phyloP scores from a whole-genome alignment of 2,888 invertebrate genomes.

The Nephrotoma flavescens region DNA sequence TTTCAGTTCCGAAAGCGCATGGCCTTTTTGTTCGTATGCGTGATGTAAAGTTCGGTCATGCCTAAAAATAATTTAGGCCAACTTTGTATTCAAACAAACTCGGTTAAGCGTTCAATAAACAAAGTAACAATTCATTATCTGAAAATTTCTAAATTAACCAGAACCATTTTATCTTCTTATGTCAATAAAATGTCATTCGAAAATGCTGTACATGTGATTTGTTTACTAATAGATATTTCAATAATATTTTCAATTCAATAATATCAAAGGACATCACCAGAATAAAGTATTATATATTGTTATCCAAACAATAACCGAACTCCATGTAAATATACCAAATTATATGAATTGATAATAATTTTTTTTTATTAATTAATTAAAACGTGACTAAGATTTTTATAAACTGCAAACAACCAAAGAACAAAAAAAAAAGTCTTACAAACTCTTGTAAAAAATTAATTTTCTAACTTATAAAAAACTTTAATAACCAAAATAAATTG shows the following conservation, averaged over 20 bases:
- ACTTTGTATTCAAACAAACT: too few relatives aligned
- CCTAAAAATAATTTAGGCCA: too few relatives aligned
- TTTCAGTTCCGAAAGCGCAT: too few relatives aligned
- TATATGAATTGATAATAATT: neutral
- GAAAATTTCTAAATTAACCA: too few relatives aligned
- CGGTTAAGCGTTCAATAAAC: too few relatives aligned
- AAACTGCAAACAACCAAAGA: neutral
- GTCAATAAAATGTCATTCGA: too few relatives aligned
- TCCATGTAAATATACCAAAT: neutral
- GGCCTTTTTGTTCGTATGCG: too few relatives aligned
- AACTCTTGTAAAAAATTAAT: neutral
- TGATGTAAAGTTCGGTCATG: too few relatives aligned
- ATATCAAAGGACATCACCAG: neutral
- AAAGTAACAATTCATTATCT: too few relatives aligned
- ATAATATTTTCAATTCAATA: neutral
- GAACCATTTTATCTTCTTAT: too few relatives aligned
- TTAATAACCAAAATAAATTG: neutral
- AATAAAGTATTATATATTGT: neutral
- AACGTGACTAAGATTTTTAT: neutral
- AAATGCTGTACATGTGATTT: too few relatives aligned
- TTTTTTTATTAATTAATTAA: neutral
- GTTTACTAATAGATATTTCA: neutral
- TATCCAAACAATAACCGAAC: neutral
- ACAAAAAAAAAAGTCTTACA: neutral
- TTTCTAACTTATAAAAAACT: neutral